Percentiles rank a stretch among this genome's conserved stretches.
Conservation (phyloP, 1,140 invertebrate species). For the Musca domestica region DNA sequence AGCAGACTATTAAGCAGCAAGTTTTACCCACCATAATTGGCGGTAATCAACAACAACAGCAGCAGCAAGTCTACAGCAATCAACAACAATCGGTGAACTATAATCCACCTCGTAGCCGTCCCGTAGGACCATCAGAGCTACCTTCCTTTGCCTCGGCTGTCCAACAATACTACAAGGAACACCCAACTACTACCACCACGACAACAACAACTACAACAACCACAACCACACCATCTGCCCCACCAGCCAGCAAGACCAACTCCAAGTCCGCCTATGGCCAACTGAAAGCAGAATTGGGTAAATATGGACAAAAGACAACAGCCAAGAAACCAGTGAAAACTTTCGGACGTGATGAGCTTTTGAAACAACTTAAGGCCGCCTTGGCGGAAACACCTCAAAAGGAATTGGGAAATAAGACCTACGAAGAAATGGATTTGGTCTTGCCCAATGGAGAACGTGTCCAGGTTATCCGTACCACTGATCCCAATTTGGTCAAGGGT, state of each 20-base stretch:
- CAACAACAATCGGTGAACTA: slow-evolving; percentile 6
- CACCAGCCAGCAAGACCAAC: slow-evolving; percentile 30
- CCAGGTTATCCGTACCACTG: slow-evolving; percentile 66
- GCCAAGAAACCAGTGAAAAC: slow-evolving; percentile 48
- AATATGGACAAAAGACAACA: slow-evolving; percentile 39
- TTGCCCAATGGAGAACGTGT: slow-evolving; percentile 72
- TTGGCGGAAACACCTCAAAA: slow-evolving; percentile 65
- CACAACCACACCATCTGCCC: slow-evolving; percentile 46
- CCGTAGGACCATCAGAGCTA: slow-evolving; percentile 53
- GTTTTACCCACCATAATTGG: slow-evolving; percentile 44
- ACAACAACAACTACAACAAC: slow-evolving; percentile 50
- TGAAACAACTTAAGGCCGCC: slow-evolving; percentile 70
- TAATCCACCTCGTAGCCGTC: slow-evolving; percentile 38
- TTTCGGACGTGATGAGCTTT: slow-evolving; percentile 60
- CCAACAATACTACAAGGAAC: slow-evolving; percentile 56
- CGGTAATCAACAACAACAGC: not conserved
- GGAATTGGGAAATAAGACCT: slow-evolving; percentile 64
- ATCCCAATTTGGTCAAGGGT: slow-evolving; percentile 61
- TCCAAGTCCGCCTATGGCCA: slow-evolving; percentile 43
- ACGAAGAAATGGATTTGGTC: slow-evolving; percentile 70
- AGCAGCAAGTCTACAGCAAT: slow-evolving; percentile 32
- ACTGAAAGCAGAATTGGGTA: slow-evolving; percentile 44
- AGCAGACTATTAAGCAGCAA: slow-evolving; percentile 61
- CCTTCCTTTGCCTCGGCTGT: slow-evolving; percentile 54
- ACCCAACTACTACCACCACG: slow-evolving; percentile 56